These are phyloP conservation scores for Hippopotamyrus pictus DNA, from an alignment of 2,797 vertebrate species.

Conservation along the genomic window DNA sequence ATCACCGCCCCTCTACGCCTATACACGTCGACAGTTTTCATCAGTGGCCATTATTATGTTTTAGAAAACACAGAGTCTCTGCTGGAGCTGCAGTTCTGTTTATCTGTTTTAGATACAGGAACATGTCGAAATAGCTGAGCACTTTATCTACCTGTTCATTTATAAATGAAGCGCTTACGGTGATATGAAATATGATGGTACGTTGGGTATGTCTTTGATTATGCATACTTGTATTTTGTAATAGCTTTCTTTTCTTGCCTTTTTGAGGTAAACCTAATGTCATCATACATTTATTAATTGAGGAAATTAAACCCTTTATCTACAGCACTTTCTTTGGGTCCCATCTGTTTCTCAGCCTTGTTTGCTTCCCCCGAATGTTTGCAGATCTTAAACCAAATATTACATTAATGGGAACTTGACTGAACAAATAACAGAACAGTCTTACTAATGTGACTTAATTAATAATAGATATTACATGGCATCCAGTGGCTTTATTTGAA, in stretches of 20 bases:
- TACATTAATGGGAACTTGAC: background rate
- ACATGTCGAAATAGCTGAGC: background rate
- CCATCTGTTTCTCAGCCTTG: background rate
- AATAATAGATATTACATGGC: background rate
- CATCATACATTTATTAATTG: background rate
- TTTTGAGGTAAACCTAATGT: background rate
- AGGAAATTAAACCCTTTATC: conserved; percentile 3
- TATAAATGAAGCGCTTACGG: background rate
- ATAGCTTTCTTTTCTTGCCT: background rate
- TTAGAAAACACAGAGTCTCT: background rate
- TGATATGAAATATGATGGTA: background rate
- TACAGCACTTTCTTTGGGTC: background rate
- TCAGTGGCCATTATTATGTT: background rate
- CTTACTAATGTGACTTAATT: background rate
- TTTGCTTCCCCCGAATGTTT: background rate
- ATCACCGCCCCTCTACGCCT: background rate
- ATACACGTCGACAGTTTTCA: background rate
- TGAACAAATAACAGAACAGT: background rate
- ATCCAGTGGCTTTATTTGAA: background rate
- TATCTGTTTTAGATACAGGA: background rate
- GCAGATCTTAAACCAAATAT: background rate
- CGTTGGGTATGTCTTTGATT: background rate
- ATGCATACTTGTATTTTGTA: background rate
- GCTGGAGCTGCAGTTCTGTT: background rate
- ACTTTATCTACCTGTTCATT: background rate